These are phyloP conservation scores for Emmelina monodactyla DNA, from an alignment of 2,888 invertebrate genomes.

Conservation along the genomic window DNA sequence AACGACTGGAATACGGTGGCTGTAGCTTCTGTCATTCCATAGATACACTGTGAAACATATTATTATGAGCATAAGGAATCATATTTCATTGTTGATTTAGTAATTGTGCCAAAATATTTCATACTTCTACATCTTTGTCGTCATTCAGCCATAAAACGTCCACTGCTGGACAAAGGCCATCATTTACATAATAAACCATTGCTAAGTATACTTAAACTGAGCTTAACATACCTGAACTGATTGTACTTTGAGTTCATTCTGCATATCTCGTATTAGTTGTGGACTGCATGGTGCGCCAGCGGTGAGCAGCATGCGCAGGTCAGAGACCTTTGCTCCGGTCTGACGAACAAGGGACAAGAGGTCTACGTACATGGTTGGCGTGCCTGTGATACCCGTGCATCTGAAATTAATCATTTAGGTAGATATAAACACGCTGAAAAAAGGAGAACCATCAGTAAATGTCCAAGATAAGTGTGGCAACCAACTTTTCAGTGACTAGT, in stretches of 20 bases:
- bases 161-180: too few relatives aligned
- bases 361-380: slow-evolving; percentile 90
- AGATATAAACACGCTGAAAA: background rate
- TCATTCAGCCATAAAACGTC: too few relatives aligned
- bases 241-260: slow-evolving; percentile 51
- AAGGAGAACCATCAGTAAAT: too few relatives aligned
- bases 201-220: background rate
- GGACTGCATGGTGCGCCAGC: slow-evolving; percentile 84
- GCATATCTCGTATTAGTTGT: slow-evolving; percentile 63
- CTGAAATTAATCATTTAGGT: slow-evolving; percentile 48
- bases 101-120: too few relatives aligned
- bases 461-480: slow-evolving; percentile 1
- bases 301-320: slow-evolving; percentile 63
- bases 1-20: slow-evolving; percentile 65
- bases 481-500: slow-evolving; percentile 73
- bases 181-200: too few relatives aligned
- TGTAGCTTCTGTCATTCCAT: slow-evolving; percentile 71
- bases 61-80: background rate
- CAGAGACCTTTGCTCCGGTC: slow-evolving; percentile 37
- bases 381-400: slow-evolving; percentile 77
- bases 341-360: slow-evolving; percentile 56
- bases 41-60: slow-evolving; percentile 65
- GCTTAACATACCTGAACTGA: slow-evolving; percentile 51
- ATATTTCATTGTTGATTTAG: too few relatives aligned
- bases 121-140: too few relatives aligned